Evolutionary conservation across 2,888 invertebrate species (phyloP), one percentile per base, ranked within the genome.

Genomic region (Phalera bucephala): DNA sequence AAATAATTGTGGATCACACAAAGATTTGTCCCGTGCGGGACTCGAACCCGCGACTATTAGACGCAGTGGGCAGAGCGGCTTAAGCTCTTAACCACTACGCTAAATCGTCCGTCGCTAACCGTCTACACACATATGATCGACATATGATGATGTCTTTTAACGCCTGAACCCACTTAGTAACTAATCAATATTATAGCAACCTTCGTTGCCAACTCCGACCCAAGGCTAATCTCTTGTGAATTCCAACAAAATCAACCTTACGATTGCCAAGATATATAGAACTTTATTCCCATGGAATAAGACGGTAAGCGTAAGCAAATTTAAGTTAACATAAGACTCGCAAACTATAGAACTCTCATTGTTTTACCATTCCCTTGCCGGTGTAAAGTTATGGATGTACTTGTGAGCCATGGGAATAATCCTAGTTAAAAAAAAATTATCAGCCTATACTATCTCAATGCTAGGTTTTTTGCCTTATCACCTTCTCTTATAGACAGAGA

Each of bases 141-240:
- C 44, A 43, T 43, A 40, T 42, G 33, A 57, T 49, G 58, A 53
- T 57, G 58, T 57, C 62, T 57, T 53, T 61, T 58, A 58, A 61
- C 58, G 54, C 42, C 47, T 54, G 39, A 57, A 61, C 57, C 54
- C 58, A 58, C 57, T 58, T 61, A 58, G 53, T 58, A 58, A 52
- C 52, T 55, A 52, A 54, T 56, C 63, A 59, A 59, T 59, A 59
- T 59, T 52, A 59, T 58, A 62, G 40, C 47, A 59, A 48, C 55
- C 55, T 49, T 58, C 39, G 48, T 43, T 52, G 55, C 52, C 48
- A 52, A 59, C 56, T 45, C 48, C 41, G 43, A 49, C 56, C 52
- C 52, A 44, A 60, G 46, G 41, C 60, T 63, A 59, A 63, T 60
- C 60, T 55, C 63, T 62, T 59, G 59, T 63, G 63, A 63, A 60